Conservation (phyloP, 2,888 invertebrate genomes). For the Euclidia mi region DNA sequence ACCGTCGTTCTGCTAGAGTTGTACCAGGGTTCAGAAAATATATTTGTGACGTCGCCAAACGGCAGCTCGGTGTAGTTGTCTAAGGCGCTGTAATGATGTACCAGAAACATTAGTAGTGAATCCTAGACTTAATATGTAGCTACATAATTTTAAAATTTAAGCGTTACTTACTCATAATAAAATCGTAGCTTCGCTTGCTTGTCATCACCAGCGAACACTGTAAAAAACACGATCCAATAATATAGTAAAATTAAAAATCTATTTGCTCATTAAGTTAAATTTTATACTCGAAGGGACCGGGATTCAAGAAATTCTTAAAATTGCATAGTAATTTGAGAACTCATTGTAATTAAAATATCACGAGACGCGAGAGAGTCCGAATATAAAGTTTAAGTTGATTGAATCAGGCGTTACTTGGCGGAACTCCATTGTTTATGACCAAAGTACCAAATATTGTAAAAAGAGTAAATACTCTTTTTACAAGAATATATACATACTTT, state of each 20-base stretch:
- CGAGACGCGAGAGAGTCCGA: background rate
- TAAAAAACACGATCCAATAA: constrained; percentile 16
- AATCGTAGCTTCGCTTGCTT: constrained; percentile 65
- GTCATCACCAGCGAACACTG: constrained; percentile 63
- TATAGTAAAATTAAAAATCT: no score
- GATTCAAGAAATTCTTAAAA: background rate
- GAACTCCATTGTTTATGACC: no score
- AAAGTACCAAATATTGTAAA: no score
- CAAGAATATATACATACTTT: no score
- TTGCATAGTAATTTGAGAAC: constrained; percentile 1
- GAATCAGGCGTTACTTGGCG: no score
- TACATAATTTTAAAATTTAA: no score
- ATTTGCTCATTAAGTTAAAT: no score
- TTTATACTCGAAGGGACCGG: no score
- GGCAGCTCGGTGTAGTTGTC: constrained; percentile 74
- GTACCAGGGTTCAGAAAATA: constrained; percentile 73
- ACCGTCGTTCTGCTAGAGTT: constrained; percentile 65
- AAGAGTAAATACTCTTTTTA: no score
- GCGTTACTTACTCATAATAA: constrained; percentile 62
- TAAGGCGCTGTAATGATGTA: constrained; percentile 66
- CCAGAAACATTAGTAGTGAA: background rate
- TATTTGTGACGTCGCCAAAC: constrained; percentile 62
- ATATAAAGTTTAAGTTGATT: no score
- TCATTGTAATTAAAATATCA: background rate
- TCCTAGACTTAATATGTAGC: no score